Evolutionary conservation across 2,113 vertebrate genomes (phyloP), one percentile per base, ranked within the genome.

Genomic region (Mesitornis unicolor): DNA sequence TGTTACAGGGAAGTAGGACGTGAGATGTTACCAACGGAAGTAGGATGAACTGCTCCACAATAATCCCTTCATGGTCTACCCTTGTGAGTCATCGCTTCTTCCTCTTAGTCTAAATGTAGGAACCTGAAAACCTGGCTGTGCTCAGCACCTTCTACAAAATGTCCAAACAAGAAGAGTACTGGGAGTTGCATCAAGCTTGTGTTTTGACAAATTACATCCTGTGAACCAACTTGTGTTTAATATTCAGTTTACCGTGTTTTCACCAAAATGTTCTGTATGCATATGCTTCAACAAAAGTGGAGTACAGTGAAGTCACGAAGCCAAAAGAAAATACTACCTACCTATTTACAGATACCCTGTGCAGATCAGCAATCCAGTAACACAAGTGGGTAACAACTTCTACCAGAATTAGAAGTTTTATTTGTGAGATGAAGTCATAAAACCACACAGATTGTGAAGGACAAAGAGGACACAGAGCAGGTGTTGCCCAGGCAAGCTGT

Each of bases 401-500:
- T 1, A 77, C 5, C 40, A 45, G 11, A 65, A 13, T 69, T 65
- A 53, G 28, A 84, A 22, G n/a, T 51, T 5, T 31, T 86, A 21
- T 75, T 43, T 48, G 26, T 16, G 25, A 70, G 17, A 3, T 3
- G 7, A 22, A 82, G 29, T 20, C 56, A 47, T 13, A 10, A 64
- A 86, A 68, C 19, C 64, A 59, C 19, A 43, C 17, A 57, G 33
- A 65, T 9, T 48, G 6, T 0, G 21, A 85, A 79, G 6, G 87
- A 69, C 22, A 13, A 50, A 60, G 53, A 47, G 10, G 33, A 20
- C 75, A 79, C 3, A 75, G 25, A 82, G 28, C 10, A 60, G 71
- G 26, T 0, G 0, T 6, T 40, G n/a, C 42, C 20, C 31, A 47
- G 8, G n/a, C 28, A 74, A 73, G 11, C 19, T 4, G 15, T 42